Conservation (phyloP, 2,797 vertebrate species). For the Hippopotamyrus pictus region DNA sequence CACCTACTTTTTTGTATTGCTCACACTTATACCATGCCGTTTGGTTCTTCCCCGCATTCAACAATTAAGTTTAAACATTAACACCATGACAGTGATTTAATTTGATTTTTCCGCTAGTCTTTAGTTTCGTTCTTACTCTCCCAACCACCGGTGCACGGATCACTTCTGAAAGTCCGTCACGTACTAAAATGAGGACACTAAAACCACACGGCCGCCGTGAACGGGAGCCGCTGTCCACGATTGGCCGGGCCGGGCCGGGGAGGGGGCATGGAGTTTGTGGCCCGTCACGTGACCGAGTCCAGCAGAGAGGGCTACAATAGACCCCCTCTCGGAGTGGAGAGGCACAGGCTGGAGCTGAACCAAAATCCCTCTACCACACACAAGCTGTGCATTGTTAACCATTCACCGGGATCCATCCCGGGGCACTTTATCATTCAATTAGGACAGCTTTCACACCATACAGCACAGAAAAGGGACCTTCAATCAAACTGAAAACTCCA, state of each 20-base stretch:
- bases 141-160: neutral
- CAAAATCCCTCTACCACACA: constrained; percentile 74
- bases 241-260: constrained; percentile 38
- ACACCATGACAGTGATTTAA: neutral
- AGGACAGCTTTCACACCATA: constrained; percentile 76
- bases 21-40: neutral
- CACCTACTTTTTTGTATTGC: neutral
- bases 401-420: constrained; percentile 71
- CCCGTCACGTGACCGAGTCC: constrained; percentile 44
- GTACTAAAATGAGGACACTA: constrained; percentile 51
- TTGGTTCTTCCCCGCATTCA: neutral
- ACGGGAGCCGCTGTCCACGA: constrained; percentile 37
- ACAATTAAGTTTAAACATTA: neutral
- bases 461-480: constrained; percentile 69
- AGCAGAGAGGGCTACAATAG: constrained; percentile 69
- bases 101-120: neutral
- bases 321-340: constrained; percentile 63
- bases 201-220: constrained; percentile 47
- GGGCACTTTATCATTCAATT: constrained; percentile 80
- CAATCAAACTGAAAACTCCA: constrained; percentile 74
- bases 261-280: constrained; percentile 19
- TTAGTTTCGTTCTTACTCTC: neutral
- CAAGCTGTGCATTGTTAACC: constrained; percentile 71
- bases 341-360: constrained; percentile 67
- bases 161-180: constrained; percentile 46